Percentiles rank a stretch among this genome's conserved stretches.
phyloP scores from a whole-genome alignment of 2,113 vertebrate genomes.

The Chelonoidis abingdonii region DNA sequence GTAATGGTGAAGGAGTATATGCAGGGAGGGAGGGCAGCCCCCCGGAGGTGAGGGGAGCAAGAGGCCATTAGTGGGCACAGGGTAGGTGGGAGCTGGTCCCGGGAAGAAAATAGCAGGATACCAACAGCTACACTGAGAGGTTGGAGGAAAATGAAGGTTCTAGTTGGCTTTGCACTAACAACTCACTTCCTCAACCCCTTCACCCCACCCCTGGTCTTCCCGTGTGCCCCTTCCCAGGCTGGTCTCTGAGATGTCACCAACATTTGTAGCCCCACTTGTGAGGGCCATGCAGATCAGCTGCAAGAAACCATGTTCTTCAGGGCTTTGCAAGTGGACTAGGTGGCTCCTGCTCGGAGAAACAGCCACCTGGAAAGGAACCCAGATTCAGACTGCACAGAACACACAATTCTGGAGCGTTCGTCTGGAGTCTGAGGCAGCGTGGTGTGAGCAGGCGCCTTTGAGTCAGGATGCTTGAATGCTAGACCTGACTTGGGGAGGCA shows the following conservation, averaged over 20 bases:
- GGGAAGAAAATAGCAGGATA: background rate
- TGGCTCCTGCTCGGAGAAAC: background rate
- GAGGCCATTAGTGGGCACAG: too few relatives aligned
- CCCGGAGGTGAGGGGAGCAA: background rate
- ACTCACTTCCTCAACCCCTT: background rate
- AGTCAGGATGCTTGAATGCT: background rate
- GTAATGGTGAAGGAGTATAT: constrained; percentile 60
- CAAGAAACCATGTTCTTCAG: accelerated
- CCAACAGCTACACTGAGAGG: background rate
- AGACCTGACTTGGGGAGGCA: background rate
- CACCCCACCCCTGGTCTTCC: background rate
- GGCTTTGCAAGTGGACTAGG: background rate
- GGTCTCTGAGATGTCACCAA: too few relatives aligned
- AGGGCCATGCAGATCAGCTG: background rate
- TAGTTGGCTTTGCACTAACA: background rate
- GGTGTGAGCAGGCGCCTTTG: accelerated
- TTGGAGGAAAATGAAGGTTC: background rate
- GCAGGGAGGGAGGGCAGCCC: too few relatives aligned
- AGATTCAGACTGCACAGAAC: background rate
- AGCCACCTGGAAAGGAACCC: accelerated
- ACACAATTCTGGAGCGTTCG: background rate
- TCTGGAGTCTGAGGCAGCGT: background rate
- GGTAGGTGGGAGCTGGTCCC: background rate
- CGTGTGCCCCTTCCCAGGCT: background rate
- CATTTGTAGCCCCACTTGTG: background rate